Evolutionary conservation across 2,888 invertebrate species (phyloP).

Genomic region (Drosophila borborema): DNA sequence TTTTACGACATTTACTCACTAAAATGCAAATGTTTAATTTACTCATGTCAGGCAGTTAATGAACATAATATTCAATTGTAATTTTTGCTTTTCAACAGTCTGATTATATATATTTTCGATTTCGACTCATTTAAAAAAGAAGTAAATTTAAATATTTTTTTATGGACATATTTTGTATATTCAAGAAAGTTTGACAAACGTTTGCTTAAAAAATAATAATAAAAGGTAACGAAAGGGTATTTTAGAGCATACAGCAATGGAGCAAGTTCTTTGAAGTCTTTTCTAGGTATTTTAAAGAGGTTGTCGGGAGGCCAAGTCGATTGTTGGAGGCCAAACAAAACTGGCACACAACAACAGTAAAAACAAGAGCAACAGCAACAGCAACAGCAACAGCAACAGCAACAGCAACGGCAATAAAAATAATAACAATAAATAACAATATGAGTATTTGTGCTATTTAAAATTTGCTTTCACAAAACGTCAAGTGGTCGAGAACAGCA

Average conservation of each 20-base stretch:
- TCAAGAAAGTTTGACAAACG: too few relatives aligned
- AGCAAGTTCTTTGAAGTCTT: slow-evolving; percentile 29
- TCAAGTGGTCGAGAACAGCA: slow-evolving; percentile 73
- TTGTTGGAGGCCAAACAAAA: slow-evolving; percentile 73
- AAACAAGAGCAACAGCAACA: slow-evolving; percentile 6
- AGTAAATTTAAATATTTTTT: too few relatives aligned
- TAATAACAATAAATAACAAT: slow-evolving; percentile 52
- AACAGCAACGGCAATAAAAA: not conserved
- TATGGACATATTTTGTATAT: too few relatives aligned
- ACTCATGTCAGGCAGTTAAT: not conserved
- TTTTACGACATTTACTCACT: not conserved
- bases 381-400: slow-evolving; percentile 15
- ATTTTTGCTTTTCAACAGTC: too few relatives aligned
- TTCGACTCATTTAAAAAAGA: too few relatives aligned
- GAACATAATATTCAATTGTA: not conserved
- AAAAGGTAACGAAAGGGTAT: not conserved
- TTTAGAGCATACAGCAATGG: not conserved
- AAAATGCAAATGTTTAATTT: not conserved
- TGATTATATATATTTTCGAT: too few relatives aligned
- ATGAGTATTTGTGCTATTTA: slow-evolving; percentile 74
- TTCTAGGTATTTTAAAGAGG: slow-evolving; percentile 44
- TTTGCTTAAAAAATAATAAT: not conserved
- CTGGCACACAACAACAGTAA: slow-evolving; percentile 46
- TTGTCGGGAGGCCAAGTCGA: slow-evolving; percentile 53
- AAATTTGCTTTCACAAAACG: slow-evolving; percentile 70